Conservation (phyloP, 2,888 invertebrate species). For the Plebejus anna region DNA sequence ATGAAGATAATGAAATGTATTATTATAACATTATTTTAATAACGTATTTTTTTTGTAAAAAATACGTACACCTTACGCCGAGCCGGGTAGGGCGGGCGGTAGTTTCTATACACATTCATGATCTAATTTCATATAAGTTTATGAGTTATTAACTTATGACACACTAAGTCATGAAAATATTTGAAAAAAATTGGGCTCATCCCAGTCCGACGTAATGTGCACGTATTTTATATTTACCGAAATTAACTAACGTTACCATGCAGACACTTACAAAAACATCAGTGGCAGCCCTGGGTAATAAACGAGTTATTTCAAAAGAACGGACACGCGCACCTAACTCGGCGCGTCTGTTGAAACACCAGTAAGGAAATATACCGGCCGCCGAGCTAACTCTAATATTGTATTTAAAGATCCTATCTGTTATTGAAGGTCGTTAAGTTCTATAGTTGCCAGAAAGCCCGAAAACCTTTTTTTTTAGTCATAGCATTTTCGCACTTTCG, state of each 20-base stretch:
- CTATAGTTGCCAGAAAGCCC: too few species aligned
- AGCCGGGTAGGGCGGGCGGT: too few species aligned
- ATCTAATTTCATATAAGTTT: too few species aligned
- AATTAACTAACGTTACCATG: background rate
- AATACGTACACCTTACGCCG: too few species aligned
- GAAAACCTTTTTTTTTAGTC: background rate
- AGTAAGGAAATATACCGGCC: constrained; percentile 4
- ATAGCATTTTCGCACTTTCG: too few species aligned
- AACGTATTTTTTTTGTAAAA: background rate
- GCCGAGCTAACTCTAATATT: background rate
- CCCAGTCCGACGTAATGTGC: background rate
- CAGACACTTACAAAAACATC: background rate
- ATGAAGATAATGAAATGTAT: background rate
- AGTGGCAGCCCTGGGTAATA: constrained; percentile 10
- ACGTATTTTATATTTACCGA: too few species aligned
- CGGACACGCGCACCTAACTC: constrained; percentile 29
- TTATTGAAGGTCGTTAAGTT: background rate
- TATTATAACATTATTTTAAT: background rate
- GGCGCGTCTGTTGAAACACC: constrained; percentile 24
- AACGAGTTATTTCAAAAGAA: constrained; percentile 28
- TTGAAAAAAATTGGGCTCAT: too few species aligned
- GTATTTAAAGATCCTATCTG: background rate
- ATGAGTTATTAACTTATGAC: too few species aligned
- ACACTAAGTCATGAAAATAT: too few species aligned
- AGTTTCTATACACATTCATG: too few species aligned